Evolutionary conservation across 2,113 vertebrate genomes (phyloP).

Genomic region (Lontra canadensis): DNA sequence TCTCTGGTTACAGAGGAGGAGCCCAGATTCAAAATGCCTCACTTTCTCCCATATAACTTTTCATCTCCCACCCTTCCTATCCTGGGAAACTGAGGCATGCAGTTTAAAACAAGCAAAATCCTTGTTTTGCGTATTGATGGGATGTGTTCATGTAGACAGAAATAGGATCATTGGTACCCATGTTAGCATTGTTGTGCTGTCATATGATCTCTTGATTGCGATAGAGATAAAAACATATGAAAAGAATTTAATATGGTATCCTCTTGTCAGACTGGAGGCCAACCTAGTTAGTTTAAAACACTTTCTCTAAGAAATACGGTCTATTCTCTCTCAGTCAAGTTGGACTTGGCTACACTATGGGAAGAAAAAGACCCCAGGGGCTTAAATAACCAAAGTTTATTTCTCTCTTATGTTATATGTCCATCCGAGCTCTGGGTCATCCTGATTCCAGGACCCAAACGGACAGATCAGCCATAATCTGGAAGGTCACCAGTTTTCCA

Average conservation of each 20-base stretch:
- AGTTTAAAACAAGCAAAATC: neutral
- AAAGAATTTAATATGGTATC: neutral
- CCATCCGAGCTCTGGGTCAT: neutral
- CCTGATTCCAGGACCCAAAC: neutral
- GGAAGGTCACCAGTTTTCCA: neutral
- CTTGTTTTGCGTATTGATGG: neutral
- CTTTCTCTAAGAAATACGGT: neutral
- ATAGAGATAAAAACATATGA: neutral
- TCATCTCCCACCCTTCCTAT: neutral
- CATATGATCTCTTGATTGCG: neutral
- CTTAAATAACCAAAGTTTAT: neutral
- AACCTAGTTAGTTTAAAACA: neutral
- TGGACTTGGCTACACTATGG: neutral
- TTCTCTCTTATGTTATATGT: neutral
- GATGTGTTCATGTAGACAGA: neutral
- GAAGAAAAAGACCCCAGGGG: neutral
- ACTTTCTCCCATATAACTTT: neutral
- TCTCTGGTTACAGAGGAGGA: neutral
- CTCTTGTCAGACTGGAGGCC: neutral
- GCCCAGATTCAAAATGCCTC: neutral
- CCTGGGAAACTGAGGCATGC: neutral
- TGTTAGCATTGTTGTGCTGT: neutral
- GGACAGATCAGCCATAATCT: neutral
- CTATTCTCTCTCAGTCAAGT: neutral
- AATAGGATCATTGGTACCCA: neutral